Evolutionary conservation across 2,113 vertebrate genomes (phyloP).

Genomic region (Marmota monax): DNA sequence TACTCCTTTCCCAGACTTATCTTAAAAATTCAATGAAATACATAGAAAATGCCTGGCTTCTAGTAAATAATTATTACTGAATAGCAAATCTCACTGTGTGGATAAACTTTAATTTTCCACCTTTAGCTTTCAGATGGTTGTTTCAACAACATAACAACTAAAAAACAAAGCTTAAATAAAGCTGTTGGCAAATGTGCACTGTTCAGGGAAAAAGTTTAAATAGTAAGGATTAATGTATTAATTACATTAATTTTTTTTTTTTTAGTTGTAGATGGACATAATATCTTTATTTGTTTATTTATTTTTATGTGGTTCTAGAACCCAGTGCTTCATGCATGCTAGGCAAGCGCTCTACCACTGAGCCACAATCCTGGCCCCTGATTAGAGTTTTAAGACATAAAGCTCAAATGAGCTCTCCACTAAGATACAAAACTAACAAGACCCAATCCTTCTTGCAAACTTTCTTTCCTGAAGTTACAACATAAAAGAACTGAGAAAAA

Average conservation of each 20-base stretch:
- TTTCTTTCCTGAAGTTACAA: constrained; percentile 55
- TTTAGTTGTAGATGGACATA: no score
- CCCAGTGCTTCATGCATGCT: no score
- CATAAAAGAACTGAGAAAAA: background rate
- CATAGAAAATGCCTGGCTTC: background rate
- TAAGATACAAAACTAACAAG: background rate
- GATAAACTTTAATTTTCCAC: constrained; percentile 15
- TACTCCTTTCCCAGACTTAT: background rate
- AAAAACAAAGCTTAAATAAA: background rate
- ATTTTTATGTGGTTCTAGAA: no score
- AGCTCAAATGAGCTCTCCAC: background rate
- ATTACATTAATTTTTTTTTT: background rate
- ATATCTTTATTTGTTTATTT: no score
- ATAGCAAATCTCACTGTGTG: background rate
- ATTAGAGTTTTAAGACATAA: background rate
- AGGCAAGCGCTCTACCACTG: no score
- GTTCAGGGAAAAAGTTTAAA: background rate
- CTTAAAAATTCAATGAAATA: constrained; percentile 26
- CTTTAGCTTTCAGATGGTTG: constrained; percentile 8
- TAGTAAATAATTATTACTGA: background rate
- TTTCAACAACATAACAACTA: background rate
- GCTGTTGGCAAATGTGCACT: background rate
- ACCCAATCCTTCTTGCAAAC: background rate
- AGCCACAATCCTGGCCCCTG: no score
- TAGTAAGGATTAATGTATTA: background rate